These are phyloP conservation scores for Anas platyrhynchos DNA, from an alignment of 2,113 vertebrate genomes.

Conservation along the genomic window DNA sequence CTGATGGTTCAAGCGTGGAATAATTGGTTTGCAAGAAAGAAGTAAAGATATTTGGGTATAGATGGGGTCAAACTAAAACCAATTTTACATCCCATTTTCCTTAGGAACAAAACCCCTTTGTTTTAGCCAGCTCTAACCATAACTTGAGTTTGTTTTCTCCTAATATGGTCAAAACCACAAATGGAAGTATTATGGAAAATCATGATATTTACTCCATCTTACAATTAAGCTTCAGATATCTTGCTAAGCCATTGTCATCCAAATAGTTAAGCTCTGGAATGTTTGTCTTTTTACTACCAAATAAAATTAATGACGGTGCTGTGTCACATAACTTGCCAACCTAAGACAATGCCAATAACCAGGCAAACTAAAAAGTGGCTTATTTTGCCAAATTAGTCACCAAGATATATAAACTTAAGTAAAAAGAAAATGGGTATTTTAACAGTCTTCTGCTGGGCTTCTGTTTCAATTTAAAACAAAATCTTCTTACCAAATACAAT, in stretches of 20 bases:
- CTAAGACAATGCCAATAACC: background rate
- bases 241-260: background rate
- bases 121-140: background rate
- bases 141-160: background rate
- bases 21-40: background rate
- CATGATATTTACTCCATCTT: background rate
- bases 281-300: background rate
- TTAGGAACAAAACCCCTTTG: fast-evolving
- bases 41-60: background rate
- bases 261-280: background rate
- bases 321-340: background rate
- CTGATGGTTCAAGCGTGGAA: background rate
- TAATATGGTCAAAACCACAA: background rate
- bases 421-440: background rate
- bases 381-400: background rate
- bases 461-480: background rate
- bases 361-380: background rate
- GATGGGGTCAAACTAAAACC: background rate
- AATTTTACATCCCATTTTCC: background rate
- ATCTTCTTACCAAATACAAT: background rate
- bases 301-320: background rate
- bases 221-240: background rate
- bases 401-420: background rate
- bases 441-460: background rate
- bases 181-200: background rate